A percentile compares a stretch with the other conserved stretches of the same genome.
These are phyloP conservation scores for Sciurus vulgaris DNA, from an alignment of 2,797 vertebrate species.

Conservation along the genomic window DNA sequence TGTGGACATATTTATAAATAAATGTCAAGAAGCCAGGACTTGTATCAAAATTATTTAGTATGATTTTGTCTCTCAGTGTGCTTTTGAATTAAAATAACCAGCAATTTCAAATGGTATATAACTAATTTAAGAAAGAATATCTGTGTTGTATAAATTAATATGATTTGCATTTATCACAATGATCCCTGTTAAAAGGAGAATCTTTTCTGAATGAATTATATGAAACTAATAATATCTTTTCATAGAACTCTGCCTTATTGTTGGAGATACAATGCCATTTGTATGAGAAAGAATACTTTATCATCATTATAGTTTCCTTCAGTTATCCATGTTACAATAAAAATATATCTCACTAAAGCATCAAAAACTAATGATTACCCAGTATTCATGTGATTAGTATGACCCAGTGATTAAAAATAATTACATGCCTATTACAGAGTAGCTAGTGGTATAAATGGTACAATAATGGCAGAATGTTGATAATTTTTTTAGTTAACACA, in stretches of 20 bases:
- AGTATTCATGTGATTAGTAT: neutral
- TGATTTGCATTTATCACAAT: neutral
- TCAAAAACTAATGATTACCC: neutral
- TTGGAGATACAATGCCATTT: neutral
- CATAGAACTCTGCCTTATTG: neutral
- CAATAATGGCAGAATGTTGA: neutral
- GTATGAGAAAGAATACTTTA: neutral
- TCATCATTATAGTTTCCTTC: neutral
- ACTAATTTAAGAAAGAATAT: neutral
- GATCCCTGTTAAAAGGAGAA: neutral
- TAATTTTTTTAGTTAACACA: neutral
- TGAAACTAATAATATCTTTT: neutral
- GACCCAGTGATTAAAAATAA: neutral
- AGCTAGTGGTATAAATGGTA: neutral
- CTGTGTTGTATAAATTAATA: neutral
- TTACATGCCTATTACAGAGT: neutral
- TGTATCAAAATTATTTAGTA: neutral
- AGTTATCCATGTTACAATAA: neutral
- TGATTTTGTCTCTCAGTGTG: neutral
- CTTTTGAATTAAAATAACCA: constrained; percentile 2
- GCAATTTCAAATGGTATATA: neutral
- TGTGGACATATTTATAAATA: neutral
- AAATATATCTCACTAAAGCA: neutral
- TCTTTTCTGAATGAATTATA: neutral
- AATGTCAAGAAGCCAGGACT: neutral